Percentiles rank a stretch among this genome's conserved stretches.
Conservation (phyloP, 2,888 invertebrate species). For the Caenorhabditis becei region DNA sequence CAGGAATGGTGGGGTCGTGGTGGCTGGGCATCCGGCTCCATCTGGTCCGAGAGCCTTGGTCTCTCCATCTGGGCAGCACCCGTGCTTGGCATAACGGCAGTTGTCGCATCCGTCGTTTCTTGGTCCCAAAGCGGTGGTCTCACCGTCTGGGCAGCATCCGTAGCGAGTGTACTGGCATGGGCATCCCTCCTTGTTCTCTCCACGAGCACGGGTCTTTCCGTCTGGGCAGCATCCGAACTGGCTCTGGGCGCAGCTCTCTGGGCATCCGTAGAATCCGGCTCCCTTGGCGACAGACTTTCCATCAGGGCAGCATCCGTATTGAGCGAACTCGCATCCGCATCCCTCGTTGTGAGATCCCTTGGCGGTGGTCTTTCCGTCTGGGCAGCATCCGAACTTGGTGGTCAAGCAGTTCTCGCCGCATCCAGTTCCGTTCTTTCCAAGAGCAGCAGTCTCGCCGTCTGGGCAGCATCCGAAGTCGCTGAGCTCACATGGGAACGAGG, state of each 20-base stretch:
- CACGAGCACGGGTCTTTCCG: conserved; percentile 90
- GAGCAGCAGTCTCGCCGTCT: conserved; percentile 90
- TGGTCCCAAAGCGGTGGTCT: conserved; percentile 85
- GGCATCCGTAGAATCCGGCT: conserved; percentile 88
- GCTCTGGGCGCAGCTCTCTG: conserved; percentile 82
- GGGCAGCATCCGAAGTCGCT: conserved; percentile 91
- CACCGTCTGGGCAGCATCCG: conserved; percentile 82
- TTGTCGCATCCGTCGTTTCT: conserved; percentile 88
- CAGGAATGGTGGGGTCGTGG: conserved; percentile 79
- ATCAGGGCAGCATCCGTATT: conserved; percentile 85
- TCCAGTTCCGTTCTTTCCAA: conserved; percentile 89
- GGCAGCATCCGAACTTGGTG: conserved; percentile 82
- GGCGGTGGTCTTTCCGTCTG: conserved; percentile 81
- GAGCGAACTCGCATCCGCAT: conserved; percentile 82
- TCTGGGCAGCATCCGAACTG: conserved; percentile 93
- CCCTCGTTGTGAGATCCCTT: conserved; percentile 80
- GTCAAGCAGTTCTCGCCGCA: conserved; percentile 81
- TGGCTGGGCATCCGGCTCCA: conserved; percentile 80
- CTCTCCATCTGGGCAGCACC: conserved; percentile 81
- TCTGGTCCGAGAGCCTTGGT: conserved; percentile 80
- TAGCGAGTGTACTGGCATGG: conserved; percentile 83
- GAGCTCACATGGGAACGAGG: conserved; percentile 82
- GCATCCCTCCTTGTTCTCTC: conserved; percentile 87
- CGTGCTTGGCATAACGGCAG: conserved; percentile 80
- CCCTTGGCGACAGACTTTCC: conserved; percentile 85